phyloP scores from a whole-genome alignment of 2,797 vertebrate species.

The Macropus fuliginosus region DNA sequence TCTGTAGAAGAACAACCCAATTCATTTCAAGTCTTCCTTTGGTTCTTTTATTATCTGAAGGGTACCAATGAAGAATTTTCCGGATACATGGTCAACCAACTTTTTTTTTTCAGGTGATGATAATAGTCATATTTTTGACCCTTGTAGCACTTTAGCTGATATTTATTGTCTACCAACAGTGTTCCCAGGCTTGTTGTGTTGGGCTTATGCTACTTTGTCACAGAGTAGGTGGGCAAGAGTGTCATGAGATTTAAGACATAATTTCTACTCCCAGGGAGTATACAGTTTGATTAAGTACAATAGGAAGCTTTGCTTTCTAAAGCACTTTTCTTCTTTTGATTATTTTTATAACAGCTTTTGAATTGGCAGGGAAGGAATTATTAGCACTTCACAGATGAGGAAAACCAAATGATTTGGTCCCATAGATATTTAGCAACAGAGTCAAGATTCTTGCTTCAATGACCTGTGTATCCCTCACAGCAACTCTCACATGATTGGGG shows the following conservation, averaged over 20 bases:
- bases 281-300: background rate
- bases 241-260: background rate
- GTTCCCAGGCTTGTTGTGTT: background rate
- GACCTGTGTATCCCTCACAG: background rate
- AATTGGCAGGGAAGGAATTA: background rate
- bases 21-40: background rate
- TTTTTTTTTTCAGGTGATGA: background rate
- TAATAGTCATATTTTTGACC: background rate
- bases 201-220: background rate
- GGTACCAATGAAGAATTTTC: background rate
- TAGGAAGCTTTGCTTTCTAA: background rate
- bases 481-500: background rate
- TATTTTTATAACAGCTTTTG: background rate
- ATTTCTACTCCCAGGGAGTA: background rate
- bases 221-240: background rate
- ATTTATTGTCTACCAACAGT: background rate
- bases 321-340: background rate
- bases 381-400: background rate
- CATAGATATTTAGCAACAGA: background rate
- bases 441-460: background rate
- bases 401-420: background rate
- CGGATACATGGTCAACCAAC: background rate
- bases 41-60: background rate
- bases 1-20: background rate
- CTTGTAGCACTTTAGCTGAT: background rate